Base-by-base conservation (phyloP, 1,140 invertebrate species). In the Zophobas morio region DNA sequence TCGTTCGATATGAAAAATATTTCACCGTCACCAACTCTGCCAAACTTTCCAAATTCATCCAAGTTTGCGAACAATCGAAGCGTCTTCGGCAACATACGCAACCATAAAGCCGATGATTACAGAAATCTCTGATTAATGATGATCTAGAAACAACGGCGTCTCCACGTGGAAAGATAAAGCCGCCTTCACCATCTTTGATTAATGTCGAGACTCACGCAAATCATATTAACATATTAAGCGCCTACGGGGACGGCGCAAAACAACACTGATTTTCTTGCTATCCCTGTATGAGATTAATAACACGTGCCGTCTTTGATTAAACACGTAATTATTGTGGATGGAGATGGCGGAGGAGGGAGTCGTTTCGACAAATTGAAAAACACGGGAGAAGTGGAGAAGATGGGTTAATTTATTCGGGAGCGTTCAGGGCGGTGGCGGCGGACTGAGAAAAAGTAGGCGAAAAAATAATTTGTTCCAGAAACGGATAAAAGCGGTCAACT, bases 161-260 rank as follows among this genome's bases (percentile, higher is more conserved):
- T 75, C 72, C 57, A 76, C 70, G 56, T 54, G 57, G 77, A 79
- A 66, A 78, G 74, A 81, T 79, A 81, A 76, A 78, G 54, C 74
- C 57, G 74, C 57, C 20, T 20, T 20, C 63, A 63, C 73, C 74
- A 73, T 51, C 54, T 74, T 79, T 83, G 82, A 83, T 83, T 83
- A 83, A 83, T 83, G 82, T 80, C 56, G 75, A 81, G 74, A 53
- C 78, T 77, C 82, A 82, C 79, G 82, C 82, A 81, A 83, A 80
- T 81, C 82, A 81, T 83, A 82, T 82, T 81, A 83, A 78, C 81
- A 82, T 82, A 82, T 81, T 83, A 80, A 81, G 80, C 77, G 75
- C 73, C 77, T 56, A 53, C 42, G 34, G 47, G 60, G 75, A 76
- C 63, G 36, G 53, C 37, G 49, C 63, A 73, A 76, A 76, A 35